Conservation (phyloP, 1,140 invertebrate species). For the Ceratina japonica region DNA sequence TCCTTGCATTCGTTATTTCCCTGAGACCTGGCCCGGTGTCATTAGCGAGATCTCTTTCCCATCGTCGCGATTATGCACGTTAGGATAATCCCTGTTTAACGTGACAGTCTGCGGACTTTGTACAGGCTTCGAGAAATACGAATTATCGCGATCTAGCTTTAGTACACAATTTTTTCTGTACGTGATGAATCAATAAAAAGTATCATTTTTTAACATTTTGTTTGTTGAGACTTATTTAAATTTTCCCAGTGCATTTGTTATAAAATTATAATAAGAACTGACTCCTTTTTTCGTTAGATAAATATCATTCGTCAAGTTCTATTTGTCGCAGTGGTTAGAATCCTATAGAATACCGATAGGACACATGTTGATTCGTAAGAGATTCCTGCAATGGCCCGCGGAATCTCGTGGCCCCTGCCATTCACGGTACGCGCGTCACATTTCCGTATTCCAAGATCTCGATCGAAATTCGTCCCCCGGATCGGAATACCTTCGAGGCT, state of each 20-base stretch:
- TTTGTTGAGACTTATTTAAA: background rate
- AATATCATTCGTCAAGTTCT: background rate
- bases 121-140: no score
- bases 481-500: constrained; percentile 39
- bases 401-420: constrained; percentile 16
- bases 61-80: constrained; percentile 38
- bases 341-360: background rate
- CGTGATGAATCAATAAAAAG: no score
- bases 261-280: background rate
- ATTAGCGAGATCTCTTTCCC: constrained; percentile 15
- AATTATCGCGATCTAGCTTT: no score
- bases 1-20: constrained; percentile 67
- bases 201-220: no score
- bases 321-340: background rate
- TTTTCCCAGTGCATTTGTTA: no score
- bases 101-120: constrained; percentile 5
- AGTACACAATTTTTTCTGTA: no score
- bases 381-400: constrained; percentile 25
- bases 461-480: constrained; percentile 19
- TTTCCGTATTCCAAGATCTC: constrained; percentile 35
- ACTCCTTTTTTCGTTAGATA: constrained; percentile 21
- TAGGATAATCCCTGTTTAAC: no score
- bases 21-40: constrained; percentile 37
- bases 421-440: constrained; percentile 1
- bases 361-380: constrained; percentile 44